Evolutionary conservation across 2,113 vertebrate species (phyloP).

Genomic region (Plectropomus leopardus): DNA sequence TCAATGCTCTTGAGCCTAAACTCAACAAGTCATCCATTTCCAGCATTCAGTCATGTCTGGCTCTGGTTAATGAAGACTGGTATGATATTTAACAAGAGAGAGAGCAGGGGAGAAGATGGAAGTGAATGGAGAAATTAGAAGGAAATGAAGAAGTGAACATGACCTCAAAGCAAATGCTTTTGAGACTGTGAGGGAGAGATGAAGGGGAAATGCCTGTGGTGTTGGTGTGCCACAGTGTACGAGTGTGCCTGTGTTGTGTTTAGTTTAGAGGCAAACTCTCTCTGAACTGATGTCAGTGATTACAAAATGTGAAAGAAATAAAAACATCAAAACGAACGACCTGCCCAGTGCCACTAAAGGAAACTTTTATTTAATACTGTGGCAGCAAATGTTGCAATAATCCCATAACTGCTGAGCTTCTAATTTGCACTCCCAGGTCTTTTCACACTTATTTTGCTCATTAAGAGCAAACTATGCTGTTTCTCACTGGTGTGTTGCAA

Average conservation of each 20-base stretch:
- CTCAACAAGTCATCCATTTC: not conserved
- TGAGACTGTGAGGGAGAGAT: slow-evolving; percentile 14
- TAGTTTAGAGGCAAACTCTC: slow-evolving; percentile 15
- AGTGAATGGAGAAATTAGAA: slow-evolving; percentile 10
- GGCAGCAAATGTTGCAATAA: slow-evolving; percentile 49
- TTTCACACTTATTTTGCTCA: slow-evolving; percentile 33
- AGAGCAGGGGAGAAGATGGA: slow-evolving; percentile 17
- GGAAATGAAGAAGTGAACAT: slow-evolving; percentile 33
- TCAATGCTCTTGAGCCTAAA: not conserved
- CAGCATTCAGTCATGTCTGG: not conserved
- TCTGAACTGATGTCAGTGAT: slow-evolving; percentile 40
- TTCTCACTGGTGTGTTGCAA: slow-evolving; percentile 20
- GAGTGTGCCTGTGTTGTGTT: not conserved
- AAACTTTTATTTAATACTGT: slow-evolving; percentile 44
- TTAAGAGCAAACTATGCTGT: slow-evolving; percentile 31
- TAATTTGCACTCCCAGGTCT: slow-evolving; percentile 41
- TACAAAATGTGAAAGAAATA: slow-evolving; percentile 53
- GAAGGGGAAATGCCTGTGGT: slow-evolving; percentile 21
- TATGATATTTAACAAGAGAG: not conserved
- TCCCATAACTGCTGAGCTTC: slow-evolving; percentile 26
- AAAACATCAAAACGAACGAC: slow-evolving; percentile 59
- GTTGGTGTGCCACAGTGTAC: not conserved
- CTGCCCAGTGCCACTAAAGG: slow-evolving; percentile 30
- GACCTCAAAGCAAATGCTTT: slow-evolving; percentile 39
- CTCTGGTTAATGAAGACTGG: not conserved